Base-by-base conservation (phyloP, 92 coral and sea anemone genomes). In the Porites lobata region DNA sequence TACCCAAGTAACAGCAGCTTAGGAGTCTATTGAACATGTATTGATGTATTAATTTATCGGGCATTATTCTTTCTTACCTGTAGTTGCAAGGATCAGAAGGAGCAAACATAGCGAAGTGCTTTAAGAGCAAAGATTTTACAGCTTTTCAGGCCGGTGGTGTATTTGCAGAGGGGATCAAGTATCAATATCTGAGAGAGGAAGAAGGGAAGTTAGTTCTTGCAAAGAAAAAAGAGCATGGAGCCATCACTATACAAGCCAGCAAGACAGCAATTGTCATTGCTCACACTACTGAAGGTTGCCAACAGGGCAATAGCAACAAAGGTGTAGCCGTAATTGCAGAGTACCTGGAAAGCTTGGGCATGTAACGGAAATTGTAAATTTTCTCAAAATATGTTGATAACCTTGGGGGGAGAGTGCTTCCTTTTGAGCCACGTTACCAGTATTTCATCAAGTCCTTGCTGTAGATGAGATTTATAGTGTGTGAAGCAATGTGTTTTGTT, bases 181-280 rank as follows among this genome's bases (percentile, higher is more conserved):
- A 94, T 72, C 90, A 91, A 12, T 94, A 90, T 74, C 76, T 94
- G 57, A 70, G 98, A 43, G 93, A 15, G 38, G 96, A 94, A 78
- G 95, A 94, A 0, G 88, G 24, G 17, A 90, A 91, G 72, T 14
- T 87, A 62, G 96, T 93, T 12, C 19, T 88, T 63, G 96, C 69
- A 10, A 92, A 92, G 58, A 90, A 83, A 51, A 90, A 86, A 79
- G 94, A 78, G 0, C 29, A 73, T 4, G 98, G 98, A 47, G 91
- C 94, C 1, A 69, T 94, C 20, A 77, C 94, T 4, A 8, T 94
- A 64, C 95, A 94, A 85, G 15, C 84, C 9, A 87, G 90, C 78
- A 94, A 94, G 74, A 90, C 98, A 29, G 98, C 96, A 29, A 85
- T 94, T 64, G 98, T 94, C 43, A 76, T 94, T 11, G 98, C 52